These are phyloP conservation scores for Lateolabrax maculatus DNA, from an alignment of 2,797 vertebrate species.

Conservation along the genomic window DNA sequence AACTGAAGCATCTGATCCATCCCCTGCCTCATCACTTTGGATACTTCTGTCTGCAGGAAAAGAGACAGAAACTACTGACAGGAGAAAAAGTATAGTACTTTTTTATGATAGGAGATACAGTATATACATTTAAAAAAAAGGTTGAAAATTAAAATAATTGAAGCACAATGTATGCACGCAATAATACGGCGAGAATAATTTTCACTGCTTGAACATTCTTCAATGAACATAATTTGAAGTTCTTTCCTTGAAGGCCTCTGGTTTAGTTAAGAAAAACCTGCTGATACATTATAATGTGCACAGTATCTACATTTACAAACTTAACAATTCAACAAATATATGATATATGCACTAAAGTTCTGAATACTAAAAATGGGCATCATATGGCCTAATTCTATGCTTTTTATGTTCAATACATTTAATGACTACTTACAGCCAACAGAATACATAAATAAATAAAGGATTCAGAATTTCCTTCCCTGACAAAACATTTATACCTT, in stretches of 20 bases:
- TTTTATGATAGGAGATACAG: not conserved
- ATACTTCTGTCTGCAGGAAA: slow-evolving; percentile 65
- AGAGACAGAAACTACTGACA: slow-evolving; percentile 2
- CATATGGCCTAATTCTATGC: not conserved
- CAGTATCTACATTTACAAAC: not conserved
- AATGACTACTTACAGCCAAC: not conserved
- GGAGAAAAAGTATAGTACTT: not conserved
- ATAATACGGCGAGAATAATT: not conserved
- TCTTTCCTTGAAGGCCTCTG: not conserved
- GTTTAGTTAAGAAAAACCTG: not conserved
- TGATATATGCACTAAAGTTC: not conserved
- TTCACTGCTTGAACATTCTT: not conserved
- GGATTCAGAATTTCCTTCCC: not conserved
- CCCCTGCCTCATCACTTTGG: slow-evolving; percentile 64
- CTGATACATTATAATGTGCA: not conserved
- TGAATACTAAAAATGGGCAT: too few relatives aligned
- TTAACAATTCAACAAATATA: not conserved
- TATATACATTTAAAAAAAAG: not conserved
- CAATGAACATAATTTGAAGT: not conserved
- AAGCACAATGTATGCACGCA: not conserved
- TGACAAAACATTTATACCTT: not conserved
- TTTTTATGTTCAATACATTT: not conserved
- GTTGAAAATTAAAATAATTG: not conserved
- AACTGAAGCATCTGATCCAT: slow-evolving; percentile 81
- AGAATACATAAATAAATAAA: slow-evolving; percentile 1